A percentile compares a stretch with the other conserved stretches of the same genome.
Conservation (phyloP, 2,113 vertebrate species). For the Ranitomeya variabilis region DNA sequence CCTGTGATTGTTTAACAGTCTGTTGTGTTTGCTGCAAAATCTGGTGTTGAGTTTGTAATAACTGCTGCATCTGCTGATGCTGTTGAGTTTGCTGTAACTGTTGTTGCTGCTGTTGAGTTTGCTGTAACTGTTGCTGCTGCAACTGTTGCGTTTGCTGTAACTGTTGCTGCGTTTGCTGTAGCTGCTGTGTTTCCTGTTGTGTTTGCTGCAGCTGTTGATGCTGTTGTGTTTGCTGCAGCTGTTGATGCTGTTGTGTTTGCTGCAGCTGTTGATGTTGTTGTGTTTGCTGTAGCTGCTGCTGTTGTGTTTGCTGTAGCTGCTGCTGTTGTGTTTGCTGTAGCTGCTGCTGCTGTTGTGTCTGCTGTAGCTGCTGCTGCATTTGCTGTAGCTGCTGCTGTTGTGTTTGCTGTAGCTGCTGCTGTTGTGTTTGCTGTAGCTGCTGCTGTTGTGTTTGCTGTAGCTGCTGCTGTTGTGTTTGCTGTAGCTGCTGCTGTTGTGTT, state of each 20-base stretch:
- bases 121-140: conserved; percentile 54
- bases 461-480: conserved; percentile 56
- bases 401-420: conserved; percentile 12
- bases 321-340: conserved; percentile 1
- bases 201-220: conserved; percentile 15
- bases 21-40: conserved; percentile 5
- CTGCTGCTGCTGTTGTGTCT: conserved; percentile 54
- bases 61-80: conserved; percentile 15
- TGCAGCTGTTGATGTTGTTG: conserved; percentile 58
- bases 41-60: conserved; percentile 29
- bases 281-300: conserved; percentile 49
- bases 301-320: neutral
- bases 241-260: conserved; percentile 59
- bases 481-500: conserved; percentile 40
- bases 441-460: neutral
- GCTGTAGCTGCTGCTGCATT: conserved; percentile 47
- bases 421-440: conserved; percentile 48
- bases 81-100: conserved; percentile 56
- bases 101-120: conserved; percentile 69
- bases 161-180: conserved; percentile 22
- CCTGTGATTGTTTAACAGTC: neutral
- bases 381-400: conserved; percentile 27
- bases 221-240: conserved; percentile 27
- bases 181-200: neutral
- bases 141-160: neutral